These are phyloP conservation scores for Pseudorhiza aurosa DNA, from an alignment of 30 jellyfish, hydroid and myxozoan species.

Conservation along the genomic window DNA sequence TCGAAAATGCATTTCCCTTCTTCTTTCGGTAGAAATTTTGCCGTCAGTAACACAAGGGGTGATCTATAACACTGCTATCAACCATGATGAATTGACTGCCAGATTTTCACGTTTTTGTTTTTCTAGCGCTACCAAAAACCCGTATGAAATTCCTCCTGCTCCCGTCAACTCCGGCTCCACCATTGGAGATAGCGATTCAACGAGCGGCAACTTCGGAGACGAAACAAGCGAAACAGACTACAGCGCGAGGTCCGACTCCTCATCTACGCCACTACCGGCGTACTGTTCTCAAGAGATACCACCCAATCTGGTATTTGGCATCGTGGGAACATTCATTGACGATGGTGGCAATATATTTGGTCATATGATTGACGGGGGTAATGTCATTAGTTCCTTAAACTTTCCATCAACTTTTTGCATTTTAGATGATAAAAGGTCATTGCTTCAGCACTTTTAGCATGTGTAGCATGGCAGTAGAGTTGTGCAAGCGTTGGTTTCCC, in stretches of 20 bases:
- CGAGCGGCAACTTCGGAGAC: background rate
- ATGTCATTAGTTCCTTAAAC: background rate
- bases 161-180: background rate
- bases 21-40: too few relatives aligned
- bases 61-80: too few relatives aligned
- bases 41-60: too few relatives aligned
- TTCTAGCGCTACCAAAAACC: background rate
- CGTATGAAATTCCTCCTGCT: background rate
- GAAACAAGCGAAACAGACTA: background rate
- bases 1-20: too few relatives aligned
- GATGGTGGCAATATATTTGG: slow-evolving; percentile 41
- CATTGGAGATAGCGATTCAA: background rate
- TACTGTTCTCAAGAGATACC: slow-evolving; percentile 36
- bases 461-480: background rate
- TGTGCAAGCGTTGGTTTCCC: too few relatives aligned
- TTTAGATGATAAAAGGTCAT: background rate
- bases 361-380: slow-evolving; percentile 42
- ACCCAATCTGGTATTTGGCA: slow-evolving; percentile 9
- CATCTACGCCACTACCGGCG: background rate
- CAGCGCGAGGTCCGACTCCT: background rate
- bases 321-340: slow-evolving; percentile 66
- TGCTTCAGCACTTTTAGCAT: background rate
- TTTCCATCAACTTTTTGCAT: background rate
- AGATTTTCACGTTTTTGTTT: background rate
- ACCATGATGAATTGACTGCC: too few relatives aligned